Conservation (phyloP, 23 tunicate species). For the Trididemnum miniatum region DNA sequence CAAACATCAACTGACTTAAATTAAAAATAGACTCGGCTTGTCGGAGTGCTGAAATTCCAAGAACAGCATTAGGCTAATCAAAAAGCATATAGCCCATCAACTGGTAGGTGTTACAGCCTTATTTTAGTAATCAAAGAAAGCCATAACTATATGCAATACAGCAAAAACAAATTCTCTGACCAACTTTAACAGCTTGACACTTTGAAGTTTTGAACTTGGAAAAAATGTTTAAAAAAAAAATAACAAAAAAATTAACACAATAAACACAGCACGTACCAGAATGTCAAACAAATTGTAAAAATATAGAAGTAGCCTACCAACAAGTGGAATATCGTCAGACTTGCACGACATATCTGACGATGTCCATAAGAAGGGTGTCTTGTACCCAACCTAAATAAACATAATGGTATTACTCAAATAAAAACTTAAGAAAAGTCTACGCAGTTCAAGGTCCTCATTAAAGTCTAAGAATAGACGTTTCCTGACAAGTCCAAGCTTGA, state of each 20-base stretch:
- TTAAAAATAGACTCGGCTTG: conserved; percentile 96
- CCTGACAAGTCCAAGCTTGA: too few species aligned
- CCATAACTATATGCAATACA: background rate
- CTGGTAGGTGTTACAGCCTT: background rate
- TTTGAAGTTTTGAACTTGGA: background rate
- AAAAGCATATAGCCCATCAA: background rate
- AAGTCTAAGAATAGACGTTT: too few species aligned
- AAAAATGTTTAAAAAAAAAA: background rate
- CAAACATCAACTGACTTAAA: conserved; percentile 96
- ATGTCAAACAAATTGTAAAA: background rate
- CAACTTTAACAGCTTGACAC: background rate
- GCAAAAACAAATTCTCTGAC: background rate
- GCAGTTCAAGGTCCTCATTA: too few species aligned
- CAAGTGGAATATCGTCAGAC: conserved; percentile 31
- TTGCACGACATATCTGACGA: conserved; percentile 22
- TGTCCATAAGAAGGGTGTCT: conserved; percentile 51
- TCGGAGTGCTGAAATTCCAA: conserved; percentile 40
- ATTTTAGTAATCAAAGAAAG: background rate
- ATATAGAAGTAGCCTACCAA: conserved; percentile 32
- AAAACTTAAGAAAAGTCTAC: too few species aligned
- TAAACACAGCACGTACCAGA: background rate
- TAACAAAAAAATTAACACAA: background rate
- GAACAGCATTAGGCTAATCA: background rate
- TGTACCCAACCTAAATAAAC: conserved; percentile 5
- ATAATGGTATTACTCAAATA: too few species aligned